Conservation (phyloP, 2,888 invertebrate species). For the Escarpia spicata region DNA sequence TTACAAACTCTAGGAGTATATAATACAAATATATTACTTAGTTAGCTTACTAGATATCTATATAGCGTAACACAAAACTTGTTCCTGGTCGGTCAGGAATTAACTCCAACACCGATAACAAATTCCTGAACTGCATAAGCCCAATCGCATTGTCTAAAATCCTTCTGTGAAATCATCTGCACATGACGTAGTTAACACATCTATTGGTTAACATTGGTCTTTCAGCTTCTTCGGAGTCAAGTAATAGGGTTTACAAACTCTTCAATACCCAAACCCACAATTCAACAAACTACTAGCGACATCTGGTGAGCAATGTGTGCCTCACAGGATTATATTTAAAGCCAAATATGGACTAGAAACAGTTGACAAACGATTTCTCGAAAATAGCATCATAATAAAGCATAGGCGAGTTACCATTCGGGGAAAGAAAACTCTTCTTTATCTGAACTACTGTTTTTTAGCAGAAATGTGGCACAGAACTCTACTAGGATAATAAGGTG, state of each 20-base stretch:
- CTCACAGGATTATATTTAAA: background rate
- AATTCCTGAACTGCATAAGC: background rate
- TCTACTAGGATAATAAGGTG: background rate
- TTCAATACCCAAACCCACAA: background rate
- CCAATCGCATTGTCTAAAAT: background rate
- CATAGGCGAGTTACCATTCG: no score
- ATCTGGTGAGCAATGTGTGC: background rate
- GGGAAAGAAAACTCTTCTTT: no score
- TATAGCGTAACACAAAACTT: background rate
- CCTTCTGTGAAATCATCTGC: background rate
- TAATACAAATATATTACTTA: constrained; percentile 13
- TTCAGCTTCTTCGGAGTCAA: background rate
- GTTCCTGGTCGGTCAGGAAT: background rate
- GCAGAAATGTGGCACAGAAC: no score
- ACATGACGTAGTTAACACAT: background rate
- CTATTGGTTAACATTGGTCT: background rate
- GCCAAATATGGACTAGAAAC: background rate
- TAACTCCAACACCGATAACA: background rate
- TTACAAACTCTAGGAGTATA: background rate
- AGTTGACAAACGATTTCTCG: background rate
- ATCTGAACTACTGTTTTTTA: no score
- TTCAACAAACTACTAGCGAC: background rate
- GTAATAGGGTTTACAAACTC: background rate
- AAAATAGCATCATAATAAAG: background rate
- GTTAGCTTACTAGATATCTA: background rate